phyloP scores from a whole-genome alignment of 2,888 invertebrate species.

The Antitype chi region DNA sequence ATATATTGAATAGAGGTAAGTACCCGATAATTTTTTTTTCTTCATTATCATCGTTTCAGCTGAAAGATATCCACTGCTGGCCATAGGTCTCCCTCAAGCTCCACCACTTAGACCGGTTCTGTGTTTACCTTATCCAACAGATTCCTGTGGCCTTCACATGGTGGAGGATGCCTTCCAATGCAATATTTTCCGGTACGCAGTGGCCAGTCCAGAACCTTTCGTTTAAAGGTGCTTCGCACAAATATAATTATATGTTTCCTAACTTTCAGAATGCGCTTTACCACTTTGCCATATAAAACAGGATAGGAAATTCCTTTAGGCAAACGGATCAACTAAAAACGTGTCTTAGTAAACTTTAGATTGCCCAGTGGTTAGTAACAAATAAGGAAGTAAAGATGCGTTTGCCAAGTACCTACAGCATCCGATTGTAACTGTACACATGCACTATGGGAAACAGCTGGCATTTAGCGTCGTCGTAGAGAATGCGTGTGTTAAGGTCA shows the following conservation, averaged over 20 bases:
- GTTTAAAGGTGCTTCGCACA: background rate
- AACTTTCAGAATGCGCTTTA: background rate
- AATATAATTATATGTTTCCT: background rate
- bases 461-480: conserved; percentile 54
- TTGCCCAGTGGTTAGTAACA: background rate
- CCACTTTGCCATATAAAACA: background rate
- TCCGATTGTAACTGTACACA: conserved; percentile 36
- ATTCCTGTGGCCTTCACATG: too few relatives aligned
- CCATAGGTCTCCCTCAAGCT: too few relatives aligned
- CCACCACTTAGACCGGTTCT: too few relatives aligned
- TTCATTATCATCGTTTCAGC: too few relatives aligned
- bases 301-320: background rate
- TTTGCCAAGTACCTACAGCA: conserved; percentile 51
- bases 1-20: background rate
- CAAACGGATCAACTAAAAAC: background rate
- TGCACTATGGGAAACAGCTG: conserved; percentile 60
- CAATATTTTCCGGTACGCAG: too few relatives aligned
- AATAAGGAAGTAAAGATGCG: conserved; percentile 56
- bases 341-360: background rate
- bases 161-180: too few relatives aligned
- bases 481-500: conserved; percentile 51
- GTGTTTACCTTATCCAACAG: too few relatives aligned
- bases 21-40: background rate
- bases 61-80: too few relatives aligned
- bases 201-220: too few relatives aligned